Evolutionary conservation across 1,140 invertebrate genomes (phyloP).

Genomic region (Drosophila kepulauana): DNA sequence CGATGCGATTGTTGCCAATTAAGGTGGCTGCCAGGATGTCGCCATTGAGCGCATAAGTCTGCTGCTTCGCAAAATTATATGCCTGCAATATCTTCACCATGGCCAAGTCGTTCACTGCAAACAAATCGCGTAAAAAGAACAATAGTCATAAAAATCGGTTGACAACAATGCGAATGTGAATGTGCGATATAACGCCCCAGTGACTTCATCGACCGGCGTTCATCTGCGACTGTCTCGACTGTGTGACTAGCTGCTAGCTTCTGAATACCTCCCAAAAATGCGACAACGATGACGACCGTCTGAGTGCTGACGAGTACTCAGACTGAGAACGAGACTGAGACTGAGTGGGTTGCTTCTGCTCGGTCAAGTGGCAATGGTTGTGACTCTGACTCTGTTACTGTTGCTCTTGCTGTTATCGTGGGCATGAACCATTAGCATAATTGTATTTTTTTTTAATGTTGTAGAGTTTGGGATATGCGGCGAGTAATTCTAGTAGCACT

Average conservation of each 20-base stretch:
- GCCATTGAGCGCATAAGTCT: constrained; percentile 78
- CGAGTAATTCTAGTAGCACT: constrained; percentile 32
- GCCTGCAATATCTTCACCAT: constrained; percentile 84
- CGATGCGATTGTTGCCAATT: constrained; percentile 77
- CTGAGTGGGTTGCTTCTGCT: constrained; percentile 50
- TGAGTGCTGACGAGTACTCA: constrained; percentile 30
- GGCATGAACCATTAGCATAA: constrained; percentile 70
- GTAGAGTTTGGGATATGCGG: constrained; percentile 9
- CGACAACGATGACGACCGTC: constrained; percentile 25
- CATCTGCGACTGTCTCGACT: constrained; percentile 51
- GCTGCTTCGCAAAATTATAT: constrained; percentile 81
- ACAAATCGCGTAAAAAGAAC: constrained; percentile 14
- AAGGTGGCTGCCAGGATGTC: constrained; percentile 78
- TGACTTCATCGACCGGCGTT: constrained; percentile 73
- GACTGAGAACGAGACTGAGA: constrained; percentile 3
- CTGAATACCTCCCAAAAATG: constrained; percentile 31
- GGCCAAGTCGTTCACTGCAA: constrained; percentile 45
- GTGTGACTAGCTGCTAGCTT: constrained; percentile 35
- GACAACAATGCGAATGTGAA: constrained; percentile 28
- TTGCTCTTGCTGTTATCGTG: constrained; percentile 31
- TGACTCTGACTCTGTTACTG: background rate
- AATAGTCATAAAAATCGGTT: background rate
- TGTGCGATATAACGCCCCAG: constrained; percentile 63
- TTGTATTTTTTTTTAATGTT: constrained; percentile 51
- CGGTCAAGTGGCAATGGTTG: constrained; percentile 68